Evolutionary conservation across 2,797 vertebrate species (phyloP), one percentile per base, ranked within the genome.

Genomic region (Eulemur mongoz): DNA sequence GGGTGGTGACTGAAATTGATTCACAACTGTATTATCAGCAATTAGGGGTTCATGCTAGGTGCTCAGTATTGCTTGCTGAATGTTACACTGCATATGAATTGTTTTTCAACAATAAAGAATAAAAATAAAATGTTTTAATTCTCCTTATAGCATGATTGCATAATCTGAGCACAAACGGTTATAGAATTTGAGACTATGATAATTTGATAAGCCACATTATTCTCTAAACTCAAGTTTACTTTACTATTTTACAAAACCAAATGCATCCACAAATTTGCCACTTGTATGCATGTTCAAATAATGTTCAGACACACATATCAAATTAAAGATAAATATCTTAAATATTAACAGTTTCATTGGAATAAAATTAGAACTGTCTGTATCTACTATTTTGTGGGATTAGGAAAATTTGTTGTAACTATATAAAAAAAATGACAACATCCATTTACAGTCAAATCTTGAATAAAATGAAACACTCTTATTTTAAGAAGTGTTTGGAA

Each of bases 161-260:
- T 40, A 93, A 91, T 73, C 48, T 78, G 35, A 78, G 61, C 18
- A 54, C 0, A 69, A 59, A 23, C 17, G 1, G 52, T 52, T 70
- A 59, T 18, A 54, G 40, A 85, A 85, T 35, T n/a, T 85, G 54
- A 85, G 25, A 81, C 20, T 20, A 67, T 67, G n/a, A 35, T 67
- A 67, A 79, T 18, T 20, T 84, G 22, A 72, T 63, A 67, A 65
- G 52, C 14, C 50, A 72, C 4, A 65, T 23, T 83, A 35, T 45
- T 87, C 2, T 54, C n/a, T 54, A 25, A 0, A 79, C 23, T 82
- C 20, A 20, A 63, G 86, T 86, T 52, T 48, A 52, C 17, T 85
- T 67, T 52, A 78, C n/a, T 84, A 25, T 84, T 93, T 95, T 67
- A 84, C 5, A 61, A 89, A 96, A 35, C 23, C 57, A 89, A 91